Base-by-base conservation (phyloP, 2,888 invertebrate species). In the Caenorhabditis afra region DNA sequence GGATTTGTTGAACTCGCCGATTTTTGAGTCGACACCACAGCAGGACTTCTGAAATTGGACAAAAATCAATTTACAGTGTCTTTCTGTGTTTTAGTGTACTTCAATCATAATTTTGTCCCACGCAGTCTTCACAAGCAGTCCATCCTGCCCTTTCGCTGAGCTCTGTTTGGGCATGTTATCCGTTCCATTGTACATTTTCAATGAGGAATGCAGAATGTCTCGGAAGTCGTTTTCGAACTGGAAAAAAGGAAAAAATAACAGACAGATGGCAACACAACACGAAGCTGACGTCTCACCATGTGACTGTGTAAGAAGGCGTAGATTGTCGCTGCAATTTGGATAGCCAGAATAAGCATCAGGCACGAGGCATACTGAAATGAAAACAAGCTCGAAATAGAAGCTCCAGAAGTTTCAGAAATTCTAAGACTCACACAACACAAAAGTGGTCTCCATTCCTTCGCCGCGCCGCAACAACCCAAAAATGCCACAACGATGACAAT, bases 91-190 rank as follows among this genome's bases (percentile, higher is more conserved):
- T n/a, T n/a, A n/a, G n/a, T n/a, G 16, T 44, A 88, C 89, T 80
- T 89, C 89, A 14, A 85, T 87, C 89, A 89, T 89, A 16, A 90
- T 81, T 67, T 88, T 88, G 67, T 89, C 89, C 89, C 89, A 89
- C 7, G 89, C 89, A 1, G 87, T 83, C 74, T 89, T 89, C 10
- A 89, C 88, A 45, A 89, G 64, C 49, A 89, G 52, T 7, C 79
- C 80, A 53, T 81, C 81, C 8, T 77, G 64, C 12, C 44, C 75
- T 18, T 62, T 70, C 3, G 61, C 53, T 11, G 50, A 67, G 18
- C 68, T 74, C 16, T 59, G 52, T 20, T 67, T 66, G 3, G 29
- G 29, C 62, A 64, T 62, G 16, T 53, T 71, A 53, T 89, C 88
- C 18, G 89, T 90, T 22, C 89, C 89, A 78, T 89, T 89, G 82